Conservation (phyloP, 2,888 invertebrate genomes). For the Cybosia mesomella region DNA sequence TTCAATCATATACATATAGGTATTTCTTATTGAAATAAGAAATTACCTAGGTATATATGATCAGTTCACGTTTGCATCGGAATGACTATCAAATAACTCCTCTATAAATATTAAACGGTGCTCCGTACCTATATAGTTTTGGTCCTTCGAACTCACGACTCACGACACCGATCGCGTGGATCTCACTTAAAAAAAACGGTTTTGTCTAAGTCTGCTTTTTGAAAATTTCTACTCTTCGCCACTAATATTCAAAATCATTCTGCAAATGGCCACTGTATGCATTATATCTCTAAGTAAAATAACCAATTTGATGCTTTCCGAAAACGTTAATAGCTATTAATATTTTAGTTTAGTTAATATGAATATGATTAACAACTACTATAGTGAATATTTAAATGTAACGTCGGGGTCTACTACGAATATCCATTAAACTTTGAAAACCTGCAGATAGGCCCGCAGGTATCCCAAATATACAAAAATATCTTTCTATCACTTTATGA, state of each 20-base stretch:
- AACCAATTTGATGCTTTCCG: conserved; percentile 25
- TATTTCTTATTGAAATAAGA: not conserved
- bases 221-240: not conserved
- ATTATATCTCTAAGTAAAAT: not conserved
- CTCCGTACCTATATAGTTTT: no score
- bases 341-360: no score
- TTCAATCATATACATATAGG: not conserved
- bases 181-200: no score
- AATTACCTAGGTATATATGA: not conserved
- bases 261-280: conserved; percentile 34
- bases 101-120: not conserved
- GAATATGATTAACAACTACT: conserved; percentile 43
- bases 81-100: not conserved
- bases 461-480: conserved; percentile 82
- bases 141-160: no score
- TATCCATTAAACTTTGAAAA: conserved; percentile 68
- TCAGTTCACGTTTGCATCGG: not conserved
- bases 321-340: conserved; percentile 26
- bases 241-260: conserved; percentile 25
- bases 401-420: conserved; percentile 55
- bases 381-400: conserved; percentile 46
- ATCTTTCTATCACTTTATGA: conserved; percentile 84
- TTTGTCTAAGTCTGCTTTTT: no score
- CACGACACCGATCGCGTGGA: no score
- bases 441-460: conserved; percentile 65